Base-by-base conservation (phyloP, 2,888 invertebrate species). In the Rhynchonema sp. region DNA sequence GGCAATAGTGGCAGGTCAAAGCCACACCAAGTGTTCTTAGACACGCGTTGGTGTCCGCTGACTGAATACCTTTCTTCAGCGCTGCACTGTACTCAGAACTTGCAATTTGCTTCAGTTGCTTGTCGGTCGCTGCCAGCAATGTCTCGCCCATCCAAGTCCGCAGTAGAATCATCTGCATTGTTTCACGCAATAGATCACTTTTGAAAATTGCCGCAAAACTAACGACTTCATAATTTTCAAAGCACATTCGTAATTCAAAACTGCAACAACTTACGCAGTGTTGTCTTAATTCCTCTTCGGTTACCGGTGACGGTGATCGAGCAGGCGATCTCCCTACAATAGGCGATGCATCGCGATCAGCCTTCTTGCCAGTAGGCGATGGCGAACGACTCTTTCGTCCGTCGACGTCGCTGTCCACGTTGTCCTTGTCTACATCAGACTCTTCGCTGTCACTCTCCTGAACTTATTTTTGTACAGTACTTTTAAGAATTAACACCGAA, bases 141-240 rank as follows among this genome's bases (percentile, higher is more conserved):
- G 94, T 84, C 78, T 91, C 90, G 30, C 94, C 94, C 77, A 94
- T 80, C 66, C 85, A 84, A 63, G 84, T 81, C 63, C 91, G 82
- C 58, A 92, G 87, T 72, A 83, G 82, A 73, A 86, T 76, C 87
- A 91, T 89, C 76, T 77, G 66, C 3, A 67, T 68, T 25, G 54
- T 26, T 23, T 17, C n/a, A 49, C 3, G 53, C 2, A 25, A 17
- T 2, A 38, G 17, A 6, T 6, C 17, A 17, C 38, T 38, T 38
- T n/a, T n/a, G n/a, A n/a, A n/a, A n/a, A n/a, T n/a, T n/a, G n/a
- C n/a, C n/a, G n/a, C n/a, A n/a, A n/a, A n/a, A n/a, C n/a, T n/a
- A n/a, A n/a, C n/a, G n/a, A n/a, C n/a, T n/a, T n/a, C n/a, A n/a
- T n/a, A n/a, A n/a, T n/a, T n/a, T n/a, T n/a, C n/a, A n/a, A n/a